phyloP scores from a whole-genome alignment of 2,888 invertebrate species.

The Chaitophorus viminalis region DNA sequence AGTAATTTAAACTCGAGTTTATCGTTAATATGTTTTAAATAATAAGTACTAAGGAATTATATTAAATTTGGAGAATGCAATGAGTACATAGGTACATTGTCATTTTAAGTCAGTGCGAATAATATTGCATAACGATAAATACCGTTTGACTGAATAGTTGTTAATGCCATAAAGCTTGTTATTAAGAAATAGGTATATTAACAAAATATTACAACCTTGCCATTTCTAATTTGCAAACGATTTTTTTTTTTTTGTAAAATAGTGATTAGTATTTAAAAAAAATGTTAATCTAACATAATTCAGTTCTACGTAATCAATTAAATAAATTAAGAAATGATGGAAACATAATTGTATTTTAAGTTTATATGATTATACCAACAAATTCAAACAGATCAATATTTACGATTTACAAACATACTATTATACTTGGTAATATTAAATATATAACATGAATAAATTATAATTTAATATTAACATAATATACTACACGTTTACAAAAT shows the following conservation, averaged over 20 bases:
- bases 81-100: neutral
- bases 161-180: too few species aligned
- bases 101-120: neutral
- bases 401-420: too few species aligned
- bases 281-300: neutral
- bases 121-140: neutral
- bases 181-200: too few species aligned
- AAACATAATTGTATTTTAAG: neutral
- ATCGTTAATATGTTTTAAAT: neutral
- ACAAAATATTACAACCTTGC: too few species aligned
- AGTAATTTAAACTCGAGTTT: neutral
- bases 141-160: neutral
- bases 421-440: too few species aligned
- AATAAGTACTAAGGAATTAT: neutral
- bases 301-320: neutral
- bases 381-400: neutral
- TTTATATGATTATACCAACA: neutral
- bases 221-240: too few species aligned
- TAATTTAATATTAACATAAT: conserved; percentile 8
- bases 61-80: neutral
- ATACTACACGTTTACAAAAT: conserved; percentile 23
- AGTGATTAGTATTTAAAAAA: too few species aligned
- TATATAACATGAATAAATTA: neutral
- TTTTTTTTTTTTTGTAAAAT: too few species aligned
- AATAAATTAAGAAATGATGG: neutral